These are phyloP conservation scores for Podarcis siculus DNA, from an alignment of 2,797 vertebrate genomes.

Conservation along the genomic window DNA sequence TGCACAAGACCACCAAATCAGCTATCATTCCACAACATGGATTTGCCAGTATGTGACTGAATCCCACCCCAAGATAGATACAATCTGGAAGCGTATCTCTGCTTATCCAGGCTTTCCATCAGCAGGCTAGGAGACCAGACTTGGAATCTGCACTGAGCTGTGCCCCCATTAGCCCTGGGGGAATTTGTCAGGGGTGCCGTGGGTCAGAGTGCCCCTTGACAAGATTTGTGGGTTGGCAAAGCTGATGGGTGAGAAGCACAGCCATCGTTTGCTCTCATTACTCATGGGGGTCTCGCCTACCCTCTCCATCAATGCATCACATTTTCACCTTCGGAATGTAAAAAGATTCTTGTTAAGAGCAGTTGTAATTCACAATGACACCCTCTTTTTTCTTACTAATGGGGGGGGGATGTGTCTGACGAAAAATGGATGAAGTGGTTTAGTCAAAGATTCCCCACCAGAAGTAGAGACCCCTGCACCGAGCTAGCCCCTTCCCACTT, in stretches of 20 bases:
- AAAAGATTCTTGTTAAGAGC: constrained; percentile 68
- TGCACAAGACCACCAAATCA: too few species aligned
- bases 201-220: constrained; percentile 9
- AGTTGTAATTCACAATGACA: constrained; percentile 65
- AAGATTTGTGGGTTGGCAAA: constrained; percentile 13
- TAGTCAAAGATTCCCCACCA: constrained; percentile 72
- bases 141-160: background rate
- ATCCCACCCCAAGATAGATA: too few species aligned
- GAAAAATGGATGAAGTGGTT: constrained; percentile 59
- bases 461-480: constrained; percentile 65
- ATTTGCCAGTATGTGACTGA: too few species aligned
- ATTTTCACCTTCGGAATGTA: constrained; percentile 67
- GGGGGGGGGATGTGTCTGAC: constrained; percentile 56
- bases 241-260: constrained; percentile 44
- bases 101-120: background rate
- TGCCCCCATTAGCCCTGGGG: background rate
- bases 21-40: too few species aligned
- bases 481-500: constrained; percentile 68
- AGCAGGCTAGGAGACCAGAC: background rate
- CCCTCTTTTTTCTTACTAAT: constrained; percentile 67
- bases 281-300: constrained; percentile 53
- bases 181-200: fast-evolving
- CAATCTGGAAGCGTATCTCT: too few species aligned
- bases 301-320: constrained; percentile 64
- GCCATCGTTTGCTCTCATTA: constrained; percentile 52